Evolutionary conservation across 1,140 invertebrate genomes (phyloP).

Genomic region (Chymomyza costata): DNA sequence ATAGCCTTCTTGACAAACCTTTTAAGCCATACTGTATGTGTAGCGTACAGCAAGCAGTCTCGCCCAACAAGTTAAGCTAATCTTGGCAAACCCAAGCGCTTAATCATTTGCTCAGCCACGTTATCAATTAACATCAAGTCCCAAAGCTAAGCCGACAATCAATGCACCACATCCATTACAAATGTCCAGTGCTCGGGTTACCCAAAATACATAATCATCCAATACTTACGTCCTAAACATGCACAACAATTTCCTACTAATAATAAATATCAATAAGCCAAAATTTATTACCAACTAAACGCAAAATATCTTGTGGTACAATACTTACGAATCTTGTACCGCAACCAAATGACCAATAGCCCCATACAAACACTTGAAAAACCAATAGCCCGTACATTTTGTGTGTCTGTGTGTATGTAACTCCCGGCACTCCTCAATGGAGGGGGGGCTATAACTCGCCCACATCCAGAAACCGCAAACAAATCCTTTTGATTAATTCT

Average conservation of each 20-base stretch:
- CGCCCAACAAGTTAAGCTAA: too few species aligned
- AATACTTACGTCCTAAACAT: too few species aligned
- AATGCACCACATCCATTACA: too few species aligned
- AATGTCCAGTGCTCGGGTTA: too few species aligned
- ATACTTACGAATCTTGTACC: constrained; percentile 13
- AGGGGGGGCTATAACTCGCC: constrained; percentile 37
- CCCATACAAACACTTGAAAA: not conserved
- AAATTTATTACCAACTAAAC: constrained; percentile 66
- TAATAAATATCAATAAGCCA: constrained; percentile 70
- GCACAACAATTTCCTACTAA: constrained; percentile 65
- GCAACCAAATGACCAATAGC: constrained; percentile 9
- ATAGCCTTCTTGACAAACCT: too few species aligned
- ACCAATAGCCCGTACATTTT: constrained; percentile 4
- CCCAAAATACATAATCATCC: too few species aligned
- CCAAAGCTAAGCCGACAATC: too few species aligned
- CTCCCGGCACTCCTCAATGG: not conserved
- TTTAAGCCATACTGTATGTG: too few species aligned
- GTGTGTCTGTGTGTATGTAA: not conserved
- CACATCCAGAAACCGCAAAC: constrained; percentile 38
- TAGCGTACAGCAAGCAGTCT: too few species aligned
- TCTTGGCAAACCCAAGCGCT: too few species aligned
- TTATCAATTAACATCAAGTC: too few species aligned
- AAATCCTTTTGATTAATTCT: constrained; percentile 74
- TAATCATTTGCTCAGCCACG: too few species aligned
- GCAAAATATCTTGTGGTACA: constrained; percentile 39